Conservation (phyloP, 2,113 vertebrate genomes). For the Loxodonta africana region DNA sequence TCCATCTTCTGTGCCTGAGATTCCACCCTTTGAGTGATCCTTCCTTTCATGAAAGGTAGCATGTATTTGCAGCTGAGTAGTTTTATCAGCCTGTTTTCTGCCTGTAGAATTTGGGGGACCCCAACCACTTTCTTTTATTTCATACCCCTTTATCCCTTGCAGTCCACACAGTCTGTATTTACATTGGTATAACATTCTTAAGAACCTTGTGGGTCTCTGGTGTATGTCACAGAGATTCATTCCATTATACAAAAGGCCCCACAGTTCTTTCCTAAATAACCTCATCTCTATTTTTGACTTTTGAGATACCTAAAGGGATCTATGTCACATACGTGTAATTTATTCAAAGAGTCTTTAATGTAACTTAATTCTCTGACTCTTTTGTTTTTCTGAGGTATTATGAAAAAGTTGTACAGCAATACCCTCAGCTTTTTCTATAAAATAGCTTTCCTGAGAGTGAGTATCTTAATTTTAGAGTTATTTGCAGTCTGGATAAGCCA, state of each 20-base stretch:
- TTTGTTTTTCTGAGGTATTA: background rate
- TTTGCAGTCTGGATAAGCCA: background rate
- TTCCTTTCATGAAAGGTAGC: too few species aligned
- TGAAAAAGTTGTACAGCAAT: background rate
- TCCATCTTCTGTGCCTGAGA: background rate
- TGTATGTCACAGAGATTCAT: too few species aligned
- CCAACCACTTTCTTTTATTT: constrained; percentile 18
- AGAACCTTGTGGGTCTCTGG: too few species aligned
- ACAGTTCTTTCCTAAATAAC: too few species aligned
- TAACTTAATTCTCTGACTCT: background rate
- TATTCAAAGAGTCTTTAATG: background rate
- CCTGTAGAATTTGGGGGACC: background rate
- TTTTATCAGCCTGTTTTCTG: constrained; percentile 5
- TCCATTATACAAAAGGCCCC: too few species aligned
- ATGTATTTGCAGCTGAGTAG: too few species aligned
- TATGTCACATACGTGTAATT: background rate
- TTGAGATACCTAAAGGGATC: background rate
- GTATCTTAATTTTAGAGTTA: background rate
- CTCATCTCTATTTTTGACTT: too few species aligned
- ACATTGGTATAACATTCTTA: too few species aligned
- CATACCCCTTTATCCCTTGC: background rate
- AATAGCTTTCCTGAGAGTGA: background rate
- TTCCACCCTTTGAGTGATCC: background rate
- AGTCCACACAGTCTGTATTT: background rate
- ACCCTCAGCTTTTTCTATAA: background rate